phyloP scores from a whole-genome alignment of 2,797 vertebrate genomes.

The Xenopus petersii region DNA sequence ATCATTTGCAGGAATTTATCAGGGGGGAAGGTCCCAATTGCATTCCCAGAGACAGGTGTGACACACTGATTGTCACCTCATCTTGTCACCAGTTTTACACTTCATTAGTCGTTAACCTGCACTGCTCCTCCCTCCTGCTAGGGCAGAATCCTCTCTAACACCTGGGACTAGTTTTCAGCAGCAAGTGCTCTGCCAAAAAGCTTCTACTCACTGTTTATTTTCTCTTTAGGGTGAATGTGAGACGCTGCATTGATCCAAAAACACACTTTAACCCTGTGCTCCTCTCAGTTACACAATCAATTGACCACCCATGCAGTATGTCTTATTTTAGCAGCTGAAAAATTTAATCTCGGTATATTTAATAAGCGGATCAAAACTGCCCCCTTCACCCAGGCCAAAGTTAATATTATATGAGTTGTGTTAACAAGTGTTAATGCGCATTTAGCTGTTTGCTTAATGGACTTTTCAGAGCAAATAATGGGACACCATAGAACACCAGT shows the following conservation, averaged over 20 bases:
- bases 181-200: conserved; percentile 8
- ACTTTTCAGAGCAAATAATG: too few relatives aligned
- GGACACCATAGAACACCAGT: too few relatives aligned
- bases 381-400: too few relatives aligned
- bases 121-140: conserved; percentile 12
- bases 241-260: background rate
- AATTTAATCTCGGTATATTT: too few relatives aligned
- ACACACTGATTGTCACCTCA: conserved; percentile 41
- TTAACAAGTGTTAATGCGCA: too few relatives aligned
- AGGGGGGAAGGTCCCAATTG: conserved; percentile 18
- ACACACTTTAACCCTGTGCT: conserved; percentile 7
- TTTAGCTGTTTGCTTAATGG: too few relatives aligned
- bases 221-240: conserved; percentile 10
- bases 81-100: conserved; percentile 33
- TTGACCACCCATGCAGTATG: too few relatives aligned
- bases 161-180: conserved; percentile 28
- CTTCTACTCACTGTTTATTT: conserved; percentile 5
- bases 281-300: too few relatives aligned
- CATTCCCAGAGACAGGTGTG: conserved; percentile 11
- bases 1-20: conserved; percentile 13
- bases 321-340: too few relatives aligned
- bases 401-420: too few relatives aligned
- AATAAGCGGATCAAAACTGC: too few relatives aligned
- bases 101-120: conserved; percentile 28
- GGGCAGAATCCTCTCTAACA: conserved; percentile 18